Base-by-base conservation (phyloP, 2,113 vertebrate genomes). In the Melanotaenia duboulayi region DNA sequence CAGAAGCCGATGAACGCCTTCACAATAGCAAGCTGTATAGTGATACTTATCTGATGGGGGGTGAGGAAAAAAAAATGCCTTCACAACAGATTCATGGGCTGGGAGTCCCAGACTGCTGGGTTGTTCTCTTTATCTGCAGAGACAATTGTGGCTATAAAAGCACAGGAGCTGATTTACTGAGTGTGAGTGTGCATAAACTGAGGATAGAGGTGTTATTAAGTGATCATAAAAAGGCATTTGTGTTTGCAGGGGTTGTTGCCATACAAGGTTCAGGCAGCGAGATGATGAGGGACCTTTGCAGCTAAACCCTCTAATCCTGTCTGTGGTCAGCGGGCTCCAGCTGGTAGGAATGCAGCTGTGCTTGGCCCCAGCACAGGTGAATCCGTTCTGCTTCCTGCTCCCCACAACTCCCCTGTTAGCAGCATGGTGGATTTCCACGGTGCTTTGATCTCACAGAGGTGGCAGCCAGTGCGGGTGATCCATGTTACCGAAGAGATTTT, bases 301-400 rank as follows among this genome's bases (percentile, higher is more conserved):
- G 81, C 77, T 65, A 86, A 91, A 88, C 87, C 88, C 71, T 78
- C 77, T 91, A 91, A 92, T 91, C 91, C 88, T 76, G 68, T 81
- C 85, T 73, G 71, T 61, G 82, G 82, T 80, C 75, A 40, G 44
- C 32, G 74, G 80, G 74, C 75, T 87, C 84, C 83, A 88, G 86
- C 86, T 78, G 84, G 69, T 61, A 56, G 77, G 81, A 66, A 82
- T 64, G 76, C 84, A 86, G 84, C 83, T 83, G 83, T 72, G 77
- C 66, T 74, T 51, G 59, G 67, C 72, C 74, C 79, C 63, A 62
- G 70, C 76, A 66, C 84, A 87, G 85, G 88, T 89, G 83, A 85
- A 81, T 82, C 74, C 11, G 65, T 46, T 73, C 66, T 77, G 69
- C 24, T 60, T 64, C 37, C 55, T 32, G 37, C 51, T 37, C 54